A percentile compares a stretch with the other conserved stretches of the same genome.
Evolutionary conservation across 2,797 vertebrate species (phyloP).

Genomic region (Propithecus deckenii): DNA sequence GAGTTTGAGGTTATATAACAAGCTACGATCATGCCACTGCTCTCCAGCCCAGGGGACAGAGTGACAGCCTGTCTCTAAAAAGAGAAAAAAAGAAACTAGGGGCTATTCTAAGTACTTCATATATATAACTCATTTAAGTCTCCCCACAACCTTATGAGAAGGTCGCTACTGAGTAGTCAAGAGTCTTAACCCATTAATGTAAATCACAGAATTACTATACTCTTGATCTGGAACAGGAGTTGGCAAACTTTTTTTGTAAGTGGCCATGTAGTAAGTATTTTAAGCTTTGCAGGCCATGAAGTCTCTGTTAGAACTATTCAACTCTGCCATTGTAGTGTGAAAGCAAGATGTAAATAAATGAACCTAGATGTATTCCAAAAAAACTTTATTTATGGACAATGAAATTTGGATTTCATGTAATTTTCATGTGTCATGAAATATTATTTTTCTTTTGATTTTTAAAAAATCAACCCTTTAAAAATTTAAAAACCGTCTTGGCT

Average conservation of each 20-base stretch:
- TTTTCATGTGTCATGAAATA: slow-evolving; percentile 24
- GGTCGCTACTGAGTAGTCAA: not conserved
- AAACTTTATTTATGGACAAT: slow-evolving; percentile 34
- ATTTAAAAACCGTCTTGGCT: not conserved
- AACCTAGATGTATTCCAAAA: slow-evolving; percentile 25
- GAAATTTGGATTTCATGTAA: slow-evolving; percentile 7
- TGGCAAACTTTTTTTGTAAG: slow-evolving; percentile 23
- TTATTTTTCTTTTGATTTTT: slow-evolving; percentile 26
- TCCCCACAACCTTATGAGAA: not conserved
- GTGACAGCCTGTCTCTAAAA: not conserved
- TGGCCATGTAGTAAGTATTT: slow-evolving; percentile 22
- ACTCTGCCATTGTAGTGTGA: slow-evolving; percentile 9
- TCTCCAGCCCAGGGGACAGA: not conserved
- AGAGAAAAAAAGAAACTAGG: not conserved
- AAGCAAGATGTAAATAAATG: slow-evolving; percentile 32
- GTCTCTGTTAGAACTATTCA: slow-evolving; percentile 30
- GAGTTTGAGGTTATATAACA: not conserved
- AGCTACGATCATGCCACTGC: not conserved
- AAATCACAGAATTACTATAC: not conserved
- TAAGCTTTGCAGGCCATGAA: not conserved
- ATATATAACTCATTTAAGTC: not conserved
- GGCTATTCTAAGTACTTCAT: not conserved
- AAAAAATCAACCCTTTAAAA: not conserved
- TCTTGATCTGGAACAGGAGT: slow-evolving; percentile 2
- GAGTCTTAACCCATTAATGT: not conserved